A percentile compares a stretch with the other conserved stretches of the same genome.
phyloP scores from a whole-genome alignment of 2,113 vertebrate genomes.

The Arvicanthis niloticus region DNA sequence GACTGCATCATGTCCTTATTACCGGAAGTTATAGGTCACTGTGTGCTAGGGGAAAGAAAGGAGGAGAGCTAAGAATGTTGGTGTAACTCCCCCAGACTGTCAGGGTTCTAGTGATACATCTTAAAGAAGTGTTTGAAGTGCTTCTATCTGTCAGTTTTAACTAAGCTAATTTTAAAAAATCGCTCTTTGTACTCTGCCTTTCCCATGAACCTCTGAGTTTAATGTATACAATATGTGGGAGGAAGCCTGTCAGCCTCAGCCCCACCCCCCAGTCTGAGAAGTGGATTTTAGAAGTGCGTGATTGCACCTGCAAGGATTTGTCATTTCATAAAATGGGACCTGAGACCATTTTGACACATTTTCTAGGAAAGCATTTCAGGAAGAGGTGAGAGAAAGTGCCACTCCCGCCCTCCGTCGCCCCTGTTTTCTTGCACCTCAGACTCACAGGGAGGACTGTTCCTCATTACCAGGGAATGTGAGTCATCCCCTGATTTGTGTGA shows the following conservation, averaged over 20 bases:
- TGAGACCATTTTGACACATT: neutral
- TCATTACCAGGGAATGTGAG: conserved; percentile 83
- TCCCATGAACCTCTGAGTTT: conserved; percentile 74
- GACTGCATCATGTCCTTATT: neutral
- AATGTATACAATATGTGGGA: conserved; percentile 76
- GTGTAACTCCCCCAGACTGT: conserved; percentile 32
- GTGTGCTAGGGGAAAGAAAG: neutral
- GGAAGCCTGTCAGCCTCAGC: conserved; percentile 28
- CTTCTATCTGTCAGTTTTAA: conserved; percentile 77
- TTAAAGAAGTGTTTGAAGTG: conserved; percentile 78
- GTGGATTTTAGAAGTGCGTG: conserved; percentile 30
- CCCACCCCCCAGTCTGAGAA: conserved; percentile 47
- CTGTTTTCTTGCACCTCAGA: conserved; percentile 59
- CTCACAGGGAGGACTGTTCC: conserved; percentile 70
- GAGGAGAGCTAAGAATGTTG: neutral
- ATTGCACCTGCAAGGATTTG: conserved; percentile 60
- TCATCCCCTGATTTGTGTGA: conserved; percentile 80
- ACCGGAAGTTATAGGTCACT: conserved; percentile 47
- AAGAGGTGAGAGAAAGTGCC: conserved; percentile 33
- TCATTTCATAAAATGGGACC: conserved; percentile 21
- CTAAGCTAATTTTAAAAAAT: conserved; percentile 73
- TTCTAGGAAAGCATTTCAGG: conserved; percentile 29
- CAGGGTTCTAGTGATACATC: conserved; percentile 56
- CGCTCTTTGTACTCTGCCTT: conserved; percentile 71
- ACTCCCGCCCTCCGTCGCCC: neutral